Evolutionary conservation across 2,113 vertebrate species (phyloP), one percentile per base, ranked within the genome.

Genomic region (Megaptera novaeangliae): DNA sequence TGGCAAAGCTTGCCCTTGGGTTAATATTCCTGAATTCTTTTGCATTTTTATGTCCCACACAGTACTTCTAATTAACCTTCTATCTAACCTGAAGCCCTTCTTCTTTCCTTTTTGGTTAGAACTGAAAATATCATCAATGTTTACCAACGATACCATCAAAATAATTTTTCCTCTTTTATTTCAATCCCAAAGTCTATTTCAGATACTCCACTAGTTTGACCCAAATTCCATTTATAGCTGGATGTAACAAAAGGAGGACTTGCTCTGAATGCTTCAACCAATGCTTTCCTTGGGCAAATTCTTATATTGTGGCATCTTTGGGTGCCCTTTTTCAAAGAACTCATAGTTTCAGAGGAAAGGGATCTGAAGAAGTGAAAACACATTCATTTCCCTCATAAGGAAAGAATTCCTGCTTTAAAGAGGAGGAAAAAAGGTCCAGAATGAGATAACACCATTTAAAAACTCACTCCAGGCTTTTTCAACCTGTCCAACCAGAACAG

Each of bases 1-100:
- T 89, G 34, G 46, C 85, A 88, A 80, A 92, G 71, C 34, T 91
- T 95, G 39, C 55, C 95, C 78, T 83, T 86, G 39, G 39, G 11
- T 71, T 81, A 95, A 36, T 44, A 68, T 55, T 77, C 34, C 55
- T 90, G 36, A 96, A 39, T 66, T 81, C 15, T 77, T 93, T 94
- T 72, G 31, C 39, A 55, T 61, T 83, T 92, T 94, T 86, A 68
- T 72, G 27, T 69, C 85, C 34, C n/a, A 21, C 46, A 68, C 34
- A 41, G 5, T 61, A 69, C 66, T 96, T 94, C 44, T 55, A 75
- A 92, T 94, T 96, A 93, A 90, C n/a, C 52, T 93, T 69, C 88
- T 36, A 36, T 80, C 25, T 92, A 95, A 66, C 44, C 34, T 46
- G 6, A 80, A 46, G 72, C 31, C 25, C 8, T 71, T 66, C 21